phyloP scores from a whole-genome alignment of 1,140 invertebrate species.

The Dendroctonus ponderosae region DNA sequence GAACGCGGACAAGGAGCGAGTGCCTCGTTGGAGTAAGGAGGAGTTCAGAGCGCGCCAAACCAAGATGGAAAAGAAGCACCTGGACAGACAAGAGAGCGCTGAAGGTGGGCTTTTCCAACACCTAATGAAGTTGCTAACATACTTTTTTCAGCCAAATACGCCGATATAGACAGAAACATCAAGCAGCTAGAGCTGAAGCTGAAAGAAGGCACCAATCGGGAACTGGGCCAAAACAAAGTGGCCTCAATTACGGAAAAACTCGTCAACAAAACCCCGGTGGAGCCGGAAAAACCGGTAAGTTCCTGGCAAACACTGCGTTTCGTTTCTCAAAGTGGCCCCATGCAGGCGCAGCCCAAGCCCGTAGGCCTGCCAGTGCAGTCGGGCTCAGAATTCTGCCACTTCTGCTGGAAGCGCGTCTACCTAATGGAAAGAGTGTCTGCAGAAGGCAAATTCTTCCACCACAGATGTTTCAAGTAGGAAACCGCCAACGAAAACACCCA shows the following conservation, averaged over 20 bases:
- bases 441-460: slow-evolving; percentile 84
- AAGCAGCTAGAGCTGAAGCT: slow-evolving; percentile 78
- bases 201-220: slow-evolving; percentile 72
- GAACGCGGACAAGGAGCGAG: slow-evolving; percentile 70
- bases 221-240: slow-evolving; percentile 80
- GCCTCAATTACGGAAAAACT: slow-evolving; percentile 82
- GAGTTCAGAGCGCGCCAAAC: slow-evolving; percentile 80
- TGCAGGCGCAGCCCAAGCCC: slow-evolving; percentile 39
- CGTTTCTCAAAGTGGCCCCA: slow-evolving; percentile 15
- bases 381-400: slow-evolving; percentile 78
- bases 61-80: slow-evolving; percentile 67
- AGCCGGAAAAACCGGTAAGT: slow-evolving; percentile 63
- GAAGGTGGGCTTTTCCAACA: slow-evolving; percentile 51
- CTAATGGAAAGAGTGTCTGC: slow-evolving; percentile 83
- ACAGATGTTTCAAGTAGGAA: slow-evolving; percentile 73
- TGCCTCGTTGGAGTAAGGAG: slow-evolving; percentile 87
- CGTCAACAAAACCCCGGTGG: slow-evolving; percentile 63
- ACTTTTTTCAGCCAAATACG: slow-evolving; percentile 57
- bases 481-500: background rate
- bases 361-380: slow-evolving; percentile 61
- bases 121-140: background rate
- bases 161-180: slow-evolving; percentile 77
- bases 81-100: slow-evolving; percentile 57
- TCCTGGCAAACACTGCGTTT: background rate
- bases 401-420: slow-evolving; percentile 85